phyloP scores from a whole-genome alignment of 2,888 invertebrate species.

The Ferrisia virgata region DNA sequence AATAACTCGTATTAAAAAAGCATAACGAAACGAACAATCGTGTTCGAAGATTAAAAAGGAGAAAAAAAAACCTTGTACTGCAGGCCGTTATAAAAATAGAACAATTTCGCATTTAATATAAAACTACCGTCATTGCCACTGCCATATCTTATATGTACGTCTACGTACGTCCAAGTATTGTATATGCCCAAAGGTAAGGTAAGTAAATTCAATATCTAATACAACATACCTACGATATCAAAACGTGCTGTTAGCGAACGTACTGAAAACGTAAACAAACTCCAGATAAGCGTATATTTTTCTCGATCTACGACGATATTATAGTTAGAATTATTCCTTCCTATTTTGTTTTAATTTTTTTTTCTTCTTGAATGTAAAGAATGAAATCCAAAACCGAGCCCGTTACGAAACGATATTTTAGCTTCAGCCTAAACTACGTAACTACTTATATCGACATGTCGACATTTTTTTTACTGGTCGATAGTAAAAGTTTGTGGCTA shows the following conservation, averaged over 20 bases:
- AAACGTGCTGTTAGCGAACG: not conserved
- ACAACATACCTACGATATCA: not conserved
- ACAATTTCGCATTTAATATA: constrained; percentile 1
- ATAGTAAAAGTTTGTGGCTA: not conserved
- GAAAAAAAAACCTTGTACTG: not conserved
- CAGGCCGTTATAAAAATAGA: not conserved
- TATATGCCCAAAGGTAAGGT: not conserved
- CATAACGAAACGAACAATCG: not conserved
- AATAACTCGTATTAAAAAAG: not conserved
- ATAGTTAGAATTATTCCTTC: not conserved
- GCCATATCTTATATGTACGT: no score
- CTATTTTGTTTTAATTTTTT: not conserved
- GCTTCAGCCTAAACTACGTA: not conserved
- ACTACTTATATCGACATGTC: not conserved
- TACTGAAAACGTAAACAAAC: not conserved
- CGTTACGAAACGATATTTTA: not conserved
- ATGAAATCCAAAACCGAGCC: no score
- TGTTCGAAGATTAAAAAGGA: not conserved
- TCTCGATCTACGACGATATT: not conserved
- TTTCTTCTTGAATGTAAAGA: no score
- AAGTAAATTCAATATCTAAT: no score
- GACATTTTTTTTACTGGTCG: not conserved
- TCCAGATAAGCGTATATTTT: not conserved
- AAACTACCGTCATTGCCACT: not conserved
- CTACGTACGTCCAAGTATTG: not conserved